Conservation (phyloP, 2,888 invertebrate species). For the Hydroisotoma schaefferi region DNA sequence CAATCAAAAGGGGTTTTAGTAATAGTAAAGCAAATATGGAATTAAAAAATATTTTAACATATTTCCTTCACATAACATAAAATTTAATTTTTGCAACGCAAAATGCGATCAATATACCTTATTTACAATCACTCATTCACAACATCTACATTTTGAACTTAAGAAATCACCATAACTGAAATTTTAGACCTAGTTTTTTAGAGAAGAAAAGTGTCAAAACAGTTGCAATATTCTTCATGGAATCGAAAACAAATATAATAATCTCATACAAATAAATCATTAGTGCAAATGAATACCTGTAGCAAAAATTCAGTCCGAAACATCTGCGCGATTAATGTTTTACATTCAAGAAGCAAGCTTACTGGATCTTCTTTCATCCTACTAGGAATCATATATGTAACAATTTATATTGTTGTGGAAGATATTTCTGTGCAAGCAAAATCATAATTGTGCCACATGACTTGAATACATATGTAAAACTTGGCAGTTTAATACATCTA, state of each 20-base stretch:
- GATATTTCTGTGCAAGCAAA: conserved; percentile 38
- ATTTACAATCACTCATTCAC: neutral
- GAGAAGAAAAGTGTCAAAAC: no score
- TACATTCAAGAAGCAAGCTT: conserved; percentile 15
- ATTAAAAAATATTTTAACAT: conserved; percentile 3
- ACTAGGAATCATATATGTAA: neutral
- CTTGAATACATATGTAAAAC: conserved; percentile 34
- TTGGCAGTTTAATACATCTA: conserved; percentile 37
- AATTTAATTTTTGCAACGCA: neutral
- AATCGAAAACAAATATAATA: neutral
- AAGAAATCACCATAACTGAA: conserved; percentile 8
- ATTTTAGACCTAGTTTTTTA: neutral
- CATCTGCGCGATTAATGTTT: neutral
- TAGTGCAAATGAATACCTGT: neutral
- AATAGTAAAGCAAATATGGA: conserved; percentile 5
- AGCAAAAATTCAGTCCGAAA: conserved; percentile 3
- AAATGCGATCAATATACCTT: neutral
- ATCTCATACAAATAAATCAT: neutral
- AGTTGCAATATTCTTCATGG: neutral
- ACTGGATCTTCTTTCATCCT: conserved; percentile 1
- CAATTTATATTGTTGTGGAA: conserved; percentile 24
- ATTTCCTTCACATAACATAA: neutral
- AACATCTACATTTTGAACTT: neutral
- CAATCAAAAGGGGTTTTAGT: neutral
- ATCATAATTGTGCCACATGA: conserved; percentile 17